Evolutionary conservation across 92 coral and sea anemone species (phyloP).

Genomic region (Meandrina meandrites): DNA sequence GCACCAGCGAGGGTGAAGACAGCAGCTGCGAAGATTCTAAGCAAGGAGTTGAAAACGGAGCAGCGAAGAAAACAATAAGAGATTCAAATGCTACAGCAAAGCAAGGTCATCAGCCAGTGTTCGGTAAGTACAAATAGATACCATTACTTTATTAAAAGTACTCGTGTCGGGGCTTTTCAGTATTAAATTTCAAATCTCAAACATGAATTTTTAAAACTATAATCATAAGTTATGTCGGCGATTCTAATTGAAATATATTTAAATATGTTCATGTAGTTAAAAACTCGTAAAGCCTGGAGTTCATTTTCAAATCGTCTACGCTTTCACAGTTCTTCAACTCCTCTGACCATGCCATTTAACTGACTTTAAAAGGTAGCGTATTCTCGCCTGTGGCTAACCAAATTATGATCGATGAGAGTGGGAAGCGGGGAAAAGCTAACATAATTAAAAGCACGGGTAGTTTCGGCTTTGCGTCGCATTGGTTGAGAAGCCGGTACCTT

Average conservation of each 20-base stretch:
- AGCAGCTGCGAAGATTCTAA: conserved; percentile 66
- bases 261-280: too few species aligned
- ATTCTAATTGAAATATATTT: too few species aligned
- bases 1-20: conserved; percentile 70
- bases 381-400: background rate
- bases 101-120: conserved; percentile 8
- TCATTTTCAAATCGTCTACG: too few species aligned
- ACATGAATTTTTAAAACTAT: too few species aligned
- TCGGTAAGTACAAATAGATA: conserved; percentile 25
- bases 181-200: too few species aligned
- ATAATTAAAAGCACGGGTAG: background rate
- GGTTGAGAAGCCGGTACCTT: background rate
- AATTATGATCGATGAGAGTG: too few species aligned
- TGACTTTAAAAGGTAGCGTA: background rate
- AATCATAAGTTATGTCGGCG: too few species aligned
- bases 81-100: conserved; percentile 10
- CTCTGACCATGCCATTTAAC: too few species aligned
- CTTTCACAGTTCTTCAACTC: too few species aligned
- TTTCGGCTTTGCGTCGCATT: background rate
- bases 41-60: conserved; percentile 31
- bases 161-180: too few species aligned
- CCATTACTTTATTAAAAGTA: too few species aligned
- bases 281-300: too few species aligned
- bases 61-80: conserved; percentile 36
- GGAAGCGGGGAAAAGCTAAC: background rate